Evolutionary conservation across 1,140 invertebrate genomes (phyloP).

Genomic region (Trichomalopsis sarcophagae): DNA sequence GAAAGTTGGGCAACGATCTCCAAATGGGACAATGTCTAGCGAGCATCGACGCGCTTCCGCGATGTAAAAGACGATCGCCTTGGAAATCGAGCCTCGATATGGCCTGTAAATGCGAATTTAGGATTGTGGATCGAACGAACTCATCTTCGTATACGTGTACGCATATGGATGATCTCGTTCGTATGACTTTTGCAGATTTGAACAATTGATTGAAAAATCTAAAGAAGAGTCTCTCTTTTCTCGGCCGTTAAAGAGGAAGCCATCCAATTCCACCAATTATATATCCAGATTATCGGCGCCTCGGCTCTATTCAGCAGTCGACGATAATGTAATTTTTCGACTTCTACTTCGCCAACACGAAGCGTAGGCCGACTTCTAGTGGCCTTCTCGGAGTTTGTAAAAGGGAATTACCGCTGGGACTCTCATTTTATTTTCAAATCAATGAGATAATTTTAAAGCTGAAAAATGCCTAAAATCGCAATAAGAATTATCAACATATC

Average conservation of each 20-base stretch:
- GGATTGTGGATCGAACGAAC: no score
- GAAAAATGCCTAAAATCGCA: no score
- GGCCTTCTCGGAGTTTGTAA: neutral
- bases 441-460: no score
- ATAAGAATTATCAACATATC: no score
- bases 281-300: neutral
- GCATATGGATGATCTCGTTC: no score
- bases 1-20: conserved; percentile 37
- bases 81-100: neutral
- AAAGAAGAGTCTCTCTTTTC: neutral
- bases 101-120: no score
- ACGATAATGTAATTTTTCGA: neutral
- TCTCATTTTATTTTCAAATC: no score
- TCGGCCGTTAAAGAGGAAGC: neutral
- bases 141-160: no score
- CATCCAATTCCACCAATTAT: neutral
- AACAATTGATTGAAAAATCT: no score
- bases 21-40: conserved; percentile 31
- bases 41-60: no score
- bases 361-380: neutral
- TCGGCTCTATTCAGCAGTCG: neutral
- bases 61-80: neutral
- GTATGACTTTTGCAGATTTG: no score
- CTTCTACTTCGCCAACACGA: neutral
- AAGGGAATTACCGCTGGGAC: neutral